These are phyloP conservation scores for Dicrurus megarhynchus DNA, from an alignment of 2,113 vertebrate species.

Conservation along the genomic window DNA sequence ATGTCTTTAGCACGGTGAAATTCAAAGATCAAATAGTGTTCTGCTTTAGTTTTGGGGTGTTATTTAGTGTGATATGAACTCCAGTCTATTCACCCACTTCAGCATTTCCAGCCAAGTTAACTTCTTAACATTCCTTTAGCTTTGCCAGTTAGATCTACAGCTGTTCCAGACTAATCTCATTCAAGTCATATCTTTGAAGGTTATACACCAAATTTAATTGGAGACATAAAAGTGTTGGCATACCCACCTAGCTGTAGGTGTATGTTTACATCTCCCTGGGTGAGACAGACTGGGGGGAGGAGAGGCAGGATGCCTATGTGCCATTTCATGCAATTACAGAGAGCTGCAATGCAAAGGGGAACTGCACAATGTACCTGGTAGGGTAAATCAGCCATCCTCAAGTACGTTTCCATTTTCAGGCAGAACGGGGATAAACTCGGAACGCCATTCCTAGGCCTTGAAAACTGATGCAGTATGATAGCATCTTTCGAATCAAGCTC, in stretches of 20 bases:
- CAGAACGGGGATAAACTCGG: slow-evolving; percentile 97
- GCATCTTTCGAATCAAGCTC: slow-evolving; percentile 95
- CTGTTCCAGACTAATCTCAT: neutral
- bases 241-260: neutral
- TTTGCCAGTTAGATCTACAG: neutral
- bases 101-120: neutral
- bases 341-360: neutral
- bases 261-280: neutral
- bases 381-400: slow-evolving; percentile 95
- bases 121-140: neutral
- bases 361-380: slow-evolving; percentile 85
- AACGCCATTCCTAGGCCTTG: slow-evolving; percentile 89
- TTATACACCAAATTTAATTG: neutral
- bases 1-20: neutral
- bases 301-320: neutral
- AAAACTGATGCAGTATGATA: slow-evolving; percentile 98
- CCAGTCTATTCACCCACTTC: neutral
- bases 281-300: neutral
- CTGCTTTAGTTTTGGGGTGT: neutral
- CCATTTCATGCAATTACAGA: neutral
- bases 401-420: slow-evolving; percentile 96
- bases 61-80: neutral
- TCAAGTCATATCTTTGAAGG: neutral
- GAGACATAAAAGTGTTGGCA: neutral
- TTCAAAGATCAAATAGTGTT: neutral